Evolutionary conservation across 2,797 vertebrate genomes (phyloP), one percentile per base, ranked within the genome.

Genomic region (Melanotaenia boesemani): DNA sequence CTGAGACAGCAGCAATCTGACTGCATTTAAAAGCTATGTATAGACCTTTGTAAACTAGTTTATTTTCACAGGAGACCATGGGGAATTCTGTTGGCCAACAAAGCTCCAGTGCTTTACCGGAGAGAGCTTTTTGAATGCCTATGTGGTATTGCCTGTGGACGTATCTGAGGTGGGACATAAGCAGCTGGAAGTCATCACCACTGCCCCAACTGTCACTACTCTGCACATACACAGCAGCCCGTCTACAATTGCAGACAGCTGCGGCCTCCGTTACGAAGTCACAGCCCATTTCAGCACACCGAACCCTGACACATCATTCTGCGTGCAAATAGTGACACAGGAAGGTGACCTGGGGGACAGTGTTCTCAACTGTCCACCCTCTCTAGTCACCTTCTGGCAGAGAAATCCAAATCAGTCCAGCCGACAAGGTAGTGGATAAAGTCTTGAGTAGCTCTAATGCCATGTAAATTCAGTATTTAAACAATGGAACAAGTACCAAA

Each of bases 211-310:
- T 5, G 28, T 22, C 41, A 22, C 63, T 50, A 46, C 41, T 1
- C 79, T 89, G 63, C 72, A 59, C 0, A 13, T 5, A 7, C 80
- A 82, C 72, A 72, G 1, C 66, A 28, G 67, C 61, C 81, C 30
- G 18, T 86, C 72, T 37, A 74, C 66, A 2, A 44, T 94, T 1
- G 75, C 90, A 12, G 69, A 92, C 0, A 50, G 24, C 72, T 95
- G 95, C 5, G 95, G 95, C 67, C 84, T 93, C 18, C 88, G 86
- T n/a, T 95, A 93, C 5, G 89, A 95, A 0, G 82, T 93, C 65
- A 92, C 86, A 1, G 32, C 60, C 26, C 77, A 88, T 24, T 88
- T 94, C 63, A 74, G 61, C 62, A 26, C 58, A 2, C 63, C 15
- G n/a, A 46, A 44, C 9, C 55, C 7, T 0, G 77, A 54, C 57